phyloP scores from a whole-genome alignment of 2,113 vertebrate genomes.

The Polypterus senegalus region DNA sequence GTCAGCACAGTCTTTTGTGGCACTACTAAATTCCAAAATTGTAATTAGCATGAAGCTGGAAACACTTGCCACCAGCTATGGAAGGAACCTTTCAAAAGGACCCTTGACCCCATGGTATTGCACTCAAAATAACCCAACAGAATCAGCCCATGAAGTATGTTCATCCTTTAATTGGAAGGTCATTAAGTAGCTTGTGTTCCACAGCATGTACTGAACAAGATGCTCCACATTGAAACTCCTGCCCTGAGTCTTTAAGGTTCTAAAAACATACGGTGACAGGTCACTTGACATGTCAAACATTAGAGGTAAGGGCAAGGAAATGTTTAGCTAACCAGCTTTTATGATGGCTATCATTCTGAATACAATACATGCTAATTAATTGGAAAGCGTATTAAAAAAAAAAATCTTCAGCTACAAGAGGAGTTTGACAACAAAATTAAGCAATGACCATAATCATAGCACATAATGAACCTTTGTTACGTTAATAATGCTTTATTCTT shows the following conservation, averaged over 20 bases:
- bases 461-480: too few relatives aligned
- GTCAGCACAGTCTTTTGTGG: background rate
- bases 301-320: background rate
- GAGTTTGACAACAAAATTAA: too few relatives aligned
- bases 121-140: constrained; percentile 23
- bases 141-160: constrained; percentile 41
- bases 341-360: too few relatives aligned
- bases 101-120: constrained; percentile 35
- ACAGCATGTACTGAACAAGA: constrained; percentile 26
- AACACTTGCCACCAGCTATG: constrained; percentile 38
- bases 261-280: constrained; percentile 13
- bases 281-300: constrained; percentile 13
- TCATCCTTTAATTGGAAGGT: constrained; percentile 45
- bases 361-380: too few relatives aligned
- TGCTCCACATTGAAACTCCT: constrained; percentile 18
- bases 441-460: too few relatives aligned
- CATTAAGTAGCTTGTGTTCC: constrained; percentile 40
- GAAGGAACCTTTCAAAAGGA: constrained; percentile 33
- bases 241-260: constrained; percentile 11
- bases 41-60: constrained; percentile 34
- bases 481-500: too few relatives aligned
- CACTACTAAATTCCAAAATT: background rate
- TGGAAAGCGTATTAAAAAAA: too few relatives aligned
- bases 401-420: too few relatives aligned
- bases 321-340: background rate